A percentile compares a stretch with the other conserved stretches of the same genome.
Evolutionary conservation across 2,888 invertebrate genomes (phyloP).

Genomic region (Neria commutata): DNA sequence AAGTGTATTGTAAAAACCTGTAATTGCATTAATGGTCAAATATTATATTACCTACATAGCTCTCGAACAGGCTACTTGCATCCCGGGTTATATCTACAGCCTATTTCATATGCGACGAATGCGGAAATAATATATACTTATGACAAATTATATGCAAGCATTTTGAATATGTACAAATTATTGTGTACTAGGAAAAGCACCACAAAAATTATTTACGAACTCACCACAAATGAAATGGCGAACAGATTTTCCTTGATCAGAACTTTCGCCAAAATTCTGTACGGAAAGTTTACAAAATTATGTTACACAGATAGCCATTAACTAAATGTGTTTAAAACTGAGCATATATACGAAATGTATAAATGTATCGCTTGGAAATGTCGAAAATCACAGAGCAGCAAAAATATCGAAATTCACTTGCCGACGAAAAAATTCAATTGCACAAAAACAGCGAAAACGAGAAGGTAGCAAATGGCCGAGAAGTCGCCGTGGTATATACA

Average conservation of each 20-base stretch:
- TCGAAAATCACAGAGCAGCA: conserved; percentile 53
- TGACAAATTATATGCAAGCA: too few relatives aligned
- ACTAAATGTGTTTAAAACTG: conserved; percentile 42
- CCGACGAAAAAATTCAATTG: conserved; percentile 50
- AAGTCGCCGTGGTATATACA: conserved; percentile 10
- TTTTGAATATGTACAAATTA: too few relatives aligned
- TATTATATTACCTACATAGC: too few relatives aligned
- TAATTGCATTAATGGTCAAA: too few relatives aligned
- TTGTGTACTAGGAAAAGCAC: too few relatives aligned
- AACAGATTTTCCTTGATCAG: not conserved
- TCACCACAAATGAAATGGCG: not conserved
- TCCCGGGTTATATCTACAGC: too few relatives aligned
- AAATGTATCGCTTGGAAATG: conserved; percentile 51
- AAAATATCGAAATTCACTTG: conserved; percentile 50
- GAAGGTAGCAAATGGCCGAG: conserved; percentile 19
- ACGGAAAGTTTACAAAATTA: not conserved
- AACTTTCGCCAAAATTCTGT: too few relatives aligned
- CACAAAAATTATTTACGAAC: not conserved
- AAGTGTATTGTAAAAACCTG: too few relatives aligned
- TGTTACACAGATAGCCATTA: conserved; percentile 50
- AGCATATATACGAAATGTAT: conserved; percentile 47
- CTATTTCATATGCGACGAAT: too few relatives aligned
- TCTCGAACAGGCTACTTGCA: too few relatives aligned
- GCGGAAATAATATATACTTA: too few relatives aligned
- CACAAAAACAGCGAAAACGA: conserved; percentile 39